These are phyloP conservation scores for Mastacembelus armatus DNA, from an alignment of 2,797 vertebrate species.

Conservation along the genomic window DNA sequence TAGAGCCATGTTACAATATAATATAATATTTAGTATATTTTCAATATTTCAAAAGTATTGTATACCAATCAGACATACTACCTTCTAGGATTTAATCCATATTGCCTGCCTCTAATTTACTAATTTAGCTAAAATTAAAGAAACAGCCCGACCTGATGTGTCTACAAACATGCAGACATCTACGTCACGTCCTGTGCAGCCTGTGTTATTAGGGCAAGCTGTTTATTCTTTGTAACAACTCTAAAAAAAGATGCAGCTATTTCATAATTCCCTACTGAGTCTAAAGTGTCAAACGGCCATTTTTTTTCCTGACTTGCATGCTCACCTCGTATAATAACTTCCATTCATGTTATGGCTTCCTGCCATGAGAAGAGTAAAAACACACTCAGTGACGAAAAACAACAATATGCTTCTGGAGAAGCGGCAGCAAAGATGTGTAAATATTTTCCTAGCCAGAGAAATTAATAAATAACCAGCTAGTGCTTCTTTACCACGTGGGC, in stretches of 20 bases:
- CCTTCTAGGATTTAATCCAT: too few species aligned
- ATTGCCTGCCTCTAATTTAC: too few species aligned
- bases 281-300: slow-evolving; percentile 31
- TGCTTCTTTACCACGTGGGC: slow-evolving; percentile 45
- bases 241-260: slow-evolving; percentile 52
- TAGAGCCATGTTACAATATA: too few species aligned
- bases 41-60: too few species aligned
- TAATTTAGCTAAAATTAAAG: background rate
- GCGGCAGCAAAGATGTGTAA: slow-evolving; percentile 59
- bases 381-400: slow-evolving; percentile 16
- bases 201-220: slow-evolving; percentile 65
- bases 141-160: background rate
- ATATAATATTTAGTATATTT: too few species aligned
- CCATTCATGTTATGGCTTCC: slow-evolving; percentile 7
- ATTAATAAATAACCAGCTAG: slow-evolving; percentile 65
- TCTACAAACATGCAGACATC: slow-evolving; percentile 25
- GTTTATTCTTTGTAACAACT: too few species aligned
- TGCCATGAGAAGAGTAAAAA: slow-evolving; percentile 30
- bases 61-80: too few species aligned
- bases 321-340: slow-evolving; percentile 17
- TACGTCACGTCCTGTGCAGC: slow-evolving; percentile 46
- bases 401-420: slow-evolving; percentile 30
- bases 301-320: slow-evolving; percentile 9
- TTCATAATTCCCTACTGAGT: slow-evolving; percentile 42
- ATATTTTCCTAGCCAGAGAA: slow-evolving; percentile 59